Evolutionary conservation across 2,797 vertebrate genomes (phyloP).

Genomic region (Mormyrops boulengeri): DNA sequence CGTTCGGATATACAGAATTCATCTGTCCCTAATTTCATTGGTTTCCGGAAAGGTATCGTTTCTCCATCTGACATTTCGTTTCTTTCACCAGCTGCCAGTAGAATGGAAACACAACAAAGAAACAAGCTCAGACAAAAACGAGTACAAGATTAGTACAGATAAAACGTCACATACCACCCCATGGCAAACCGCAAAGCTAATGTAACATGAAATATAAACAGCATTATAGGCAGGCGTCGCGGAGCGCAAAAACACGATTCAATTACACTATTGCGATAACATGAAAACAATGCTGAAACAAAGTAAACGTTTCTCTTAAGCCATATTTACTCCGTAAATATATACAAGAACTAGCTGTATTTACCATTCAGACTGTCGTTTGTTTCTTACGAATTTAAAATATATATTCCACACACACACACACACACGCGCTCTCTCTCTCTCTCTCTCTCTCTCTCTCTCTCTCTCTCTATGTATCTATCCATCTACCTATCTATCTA

Average conservation of each 20-base stretch:
- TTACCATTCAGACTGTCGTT: not conserved
- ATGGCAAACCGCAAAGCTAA: not conserved
- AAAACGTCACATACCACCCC: not conserved
- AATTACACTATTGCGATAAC: not conserved
- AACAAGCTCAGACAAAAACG: not conserved
- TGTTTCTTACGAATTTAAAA: not conserved
- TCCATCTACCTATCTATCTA: not conserved
- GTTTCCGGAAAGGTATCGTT: not conserved
- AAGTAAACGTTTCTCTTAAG: not conserved
- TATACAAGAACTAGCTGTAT: not conserved
- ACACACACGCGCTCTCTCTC: not conserved
- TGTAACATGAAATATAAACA: constrained; percentile 1
- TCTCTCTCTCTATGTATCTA: not conserved
- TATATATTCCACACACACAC: not conserved
- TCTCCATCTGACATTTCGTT: not conserved
- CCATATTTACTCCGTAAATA: not conserved
- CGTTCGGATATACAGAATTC: not conserved
- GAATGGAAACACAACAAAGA: not conserved
- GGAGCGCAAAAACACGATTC: not conserved
- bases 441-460: not conserved
- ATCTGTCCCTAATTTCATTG: not conserved
- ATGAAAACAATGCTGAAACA: not conserved
- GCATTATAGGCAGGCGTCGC: not conserved
- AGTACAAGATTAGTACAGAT: not conserved
- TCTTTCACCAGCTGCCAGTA: not conserved